A percentile compares a stretch with the other conserved stretches of the same genome.
phyloP scores from a whole-genome alignment of 2,113 vertebrate species.

The Prionailurus bengalensis region DNA sequence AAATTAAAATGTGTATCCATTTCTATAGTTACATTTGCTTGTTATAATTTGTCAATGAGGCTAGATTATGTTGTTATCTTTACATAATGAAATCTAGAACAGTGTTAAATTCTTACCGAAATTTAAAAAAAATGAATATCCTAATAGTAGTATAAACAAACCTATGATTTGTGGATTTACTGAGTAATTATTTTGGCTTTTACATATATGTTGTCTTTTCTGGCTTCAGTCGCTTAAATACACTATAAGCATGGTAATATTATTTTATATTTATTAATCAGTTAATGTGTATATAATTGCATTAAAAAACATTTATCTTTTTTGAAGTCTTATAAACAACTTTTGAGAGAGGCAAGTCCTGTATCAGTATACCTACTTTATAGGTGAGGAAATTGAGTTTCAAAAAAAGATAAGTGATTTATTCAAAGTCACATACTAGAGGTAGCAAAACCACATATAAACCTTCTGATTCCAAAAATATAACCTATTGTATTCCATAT shows the following conservation, averaged over 20 bases:
- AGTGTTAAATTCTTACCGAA: slow-evolving; percentile 3
- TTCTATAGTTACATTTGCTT: slow-evolving; percentile 27
- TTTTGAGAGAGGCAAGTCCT: not conserved
- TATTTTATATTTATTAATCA: not conserved
- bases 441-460: not conserved
- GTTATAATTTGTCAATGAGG: not conserved
- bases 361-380: not conserved
- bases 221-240: not conserved
- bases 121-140: not conserved
- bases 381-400: slow-evolving; percentile 53
- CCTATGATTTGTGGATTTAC: not conserved
- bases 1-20: slow-evolving; percentile 6
- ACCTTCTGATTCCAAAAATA: not conserved
- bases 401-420: not conserved
- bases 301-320: not conserved
- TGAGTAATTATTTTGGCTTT: slow-evolving; percentile 37
- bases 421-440: not conserved
- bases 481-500: not conserved
- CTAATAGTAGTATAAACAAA: slow-evolving; percentile 40
- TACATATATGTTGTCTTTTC: not conserved
- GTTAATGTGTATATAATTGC: not conserved
- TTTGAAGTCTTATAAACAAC: slow-evolving; percentile 5
- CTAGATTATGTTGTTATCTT: not conserved
- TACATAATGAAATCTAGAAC: not conserved
- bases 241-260: not conserved